Base-by-base conservation (phyloP, 2,797 vertebrate genomes). In the Hemitrygon akajei region DNA sequence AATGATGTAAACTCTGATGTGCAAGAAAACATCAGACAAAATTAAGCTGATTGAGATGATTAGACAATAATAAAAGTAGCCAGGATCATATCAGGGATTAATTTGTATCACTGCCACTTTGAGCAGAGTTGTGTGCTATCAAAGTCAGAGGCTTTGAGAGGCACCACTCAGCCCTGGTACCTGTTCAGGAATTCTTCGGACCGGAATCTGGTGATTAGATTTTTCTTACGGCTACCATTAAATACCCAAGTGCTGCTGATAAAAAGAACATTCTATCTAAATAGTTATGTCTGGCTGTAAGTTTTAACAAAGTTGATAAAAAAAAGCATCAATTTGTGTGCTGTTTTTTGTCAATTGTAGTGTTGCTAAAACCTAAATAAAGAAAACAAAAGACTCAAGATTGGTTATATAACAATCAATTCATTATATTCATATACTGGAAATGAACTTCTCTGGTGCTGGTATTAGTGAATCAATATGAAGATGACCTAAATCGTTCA, bases 211-310 rank as follows among this genome's bases (percentile, higher is more conserved):
- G 94, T 95, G 69, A 99, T 96, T 89, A 98, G 95, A 66, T 71
- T 94, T 95, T 94, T 97, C 66, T 97, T 98, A 18, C 96, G 98
- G 96, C 99, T 99, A 96, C 99, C 99, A 94, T 98, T 97, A 86
- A 93, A 56, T 75, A 93, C 11, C 91, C 71, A 75, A 30, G 76
- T 95, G 93, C 99, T 99, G 95, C 87, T 95, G 87, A 95, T 91
- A 91, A 94, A 95, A 58, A 94, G 94, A 10, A 95, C 71, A 93
- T 93, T 93, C 25, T 56, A 7, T 69, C 91, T 93, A 75, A 76
- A 56, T 37, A 11, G 18, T 66, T 22, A 89, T n/a, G 22, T 69
- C 69, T 89, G 86, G 34, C 37, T 7, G 86, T 7, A 7, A 14
- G 16, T 63, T 69, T 69, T 89, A 6, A 20, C 37, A 22, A 89